A percentile compares a stretch with the other conserved stretches of the same genome.
phyloP scores from a whole-genome alignment of 2,888 invertebrate genomes.

The Diachrysia chrysitis region DNA sequence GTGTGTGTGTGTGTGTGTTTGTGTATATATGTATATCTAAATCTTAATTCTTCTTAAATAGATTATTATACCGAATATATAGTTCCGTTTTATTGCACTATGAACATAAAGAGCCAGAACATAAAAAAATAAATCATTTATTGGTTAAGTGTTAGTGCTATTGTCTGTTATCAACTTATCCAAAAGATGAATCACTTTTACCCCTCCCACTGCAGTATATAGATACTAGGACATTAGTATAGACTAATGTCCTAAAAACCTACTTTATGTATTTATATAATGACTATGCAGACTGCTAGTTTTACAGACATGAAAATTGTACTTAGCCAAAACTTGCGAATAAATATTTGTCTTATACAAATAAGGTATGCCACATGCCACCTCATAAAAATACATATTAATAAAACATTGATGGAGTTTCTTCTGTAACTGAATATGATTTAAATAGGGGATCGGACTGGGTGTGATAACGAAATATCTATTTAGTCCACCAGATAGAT shows the following conservation, averaged over 20 bases:
- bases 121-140: not conserved
- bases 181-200: not conserved
- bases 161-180: not conserved
- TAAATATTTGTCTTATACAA: not conserved
- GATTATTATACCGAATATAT: not conserved
- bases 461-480: too few relatives aligned
- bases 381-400: constrained; percentile 3
- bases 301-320: not conserved
- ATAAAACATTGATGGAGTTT: not conserved
- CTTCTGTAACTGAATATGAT: not conserved
- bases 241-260: not conserved
- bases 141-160: not conserved
- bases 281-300: not conserved
- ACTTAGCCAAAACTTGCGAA: not conserved
- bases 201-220: not conserved
- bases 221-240: too few relatives aligned
- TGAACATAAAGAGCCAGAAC: too few relatives aligned
- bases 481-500: too few relatives aligned
- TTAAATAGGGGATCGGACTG: not conserved
- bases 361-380: not conserved
- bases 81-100: not conserved
- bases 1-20: too few relatives aligned
- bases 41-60: too few relatives aligned
- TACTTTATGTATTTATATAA: not conserved
- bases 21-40: too few relatives aligned